phyloP scores from a whole-genome alignment of 1,140 invertebrate genomes.

The Drosophila oshimai region DNA sequence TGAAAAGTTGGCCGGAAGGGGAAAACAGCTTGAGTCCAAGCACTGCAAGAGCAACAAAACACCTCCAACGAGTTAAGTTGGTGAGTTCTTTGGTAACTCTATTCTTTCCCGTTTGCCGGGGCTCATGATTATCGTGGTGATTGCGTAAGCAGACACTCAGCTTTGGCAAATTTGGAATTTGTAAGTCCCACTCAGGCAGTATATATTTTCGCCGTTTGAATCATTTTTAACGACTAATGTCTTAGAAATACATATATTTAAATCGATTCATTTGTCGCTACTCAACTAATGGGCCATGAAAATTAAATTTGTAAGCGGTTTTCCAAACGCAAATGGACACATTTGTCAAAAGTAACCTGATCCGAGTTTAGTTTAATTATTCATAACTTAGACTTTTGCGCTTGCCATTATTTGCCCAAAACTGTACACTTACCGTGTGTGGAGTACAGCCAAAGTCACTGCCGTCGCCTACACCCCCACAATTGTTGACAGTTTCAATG shows the following conservation, averaged over 20 bases:
- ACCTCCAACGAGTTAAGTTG: neutral
- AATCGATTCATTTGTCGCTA: neutral
- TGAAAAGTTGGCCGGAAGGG: slow-evolving; percentile 8
- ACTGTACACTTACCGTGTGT: slow-evolving; percentile 24
- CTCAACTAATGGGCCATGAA: neutral
- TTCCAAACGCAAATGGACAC: neutral
- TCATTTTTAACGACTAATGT: neutral
- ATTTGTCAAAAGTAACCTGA: neutral
- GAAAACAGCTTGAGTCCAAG: neutral
- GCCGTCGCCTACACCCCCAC: neutral
- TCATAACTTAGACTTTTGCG: slow-evolving; percentile 20
- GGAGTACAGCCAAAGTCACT: neutral
- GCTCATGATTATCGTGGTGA: slow-evolving; percentile 32
- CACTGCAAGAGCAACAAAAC: neutral
- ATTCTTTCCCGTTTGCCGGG: slow-evolving; percentile 33
- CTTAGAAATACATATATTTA: neutral
- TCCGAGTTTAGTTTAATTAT: too few relatives aligned
- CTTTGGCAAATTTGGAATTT: neutral
- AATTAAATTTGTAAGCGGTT: neutral
- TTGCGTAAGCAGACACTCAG: slow-evolving; percentile 51
- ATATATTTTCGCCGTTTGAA: neutral
- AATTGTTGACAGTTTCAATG: slow-evolving; percentile 13
- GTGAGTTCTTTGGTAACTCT: neutral
- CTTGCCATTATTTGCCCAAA: slow-evolving; percentile 37
- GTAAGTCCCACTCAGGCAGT: neutral